Evolutionary conservation across 2,113 vertebrate species (phyloP).

Genomic region (Glaucomys volans): DNA sequence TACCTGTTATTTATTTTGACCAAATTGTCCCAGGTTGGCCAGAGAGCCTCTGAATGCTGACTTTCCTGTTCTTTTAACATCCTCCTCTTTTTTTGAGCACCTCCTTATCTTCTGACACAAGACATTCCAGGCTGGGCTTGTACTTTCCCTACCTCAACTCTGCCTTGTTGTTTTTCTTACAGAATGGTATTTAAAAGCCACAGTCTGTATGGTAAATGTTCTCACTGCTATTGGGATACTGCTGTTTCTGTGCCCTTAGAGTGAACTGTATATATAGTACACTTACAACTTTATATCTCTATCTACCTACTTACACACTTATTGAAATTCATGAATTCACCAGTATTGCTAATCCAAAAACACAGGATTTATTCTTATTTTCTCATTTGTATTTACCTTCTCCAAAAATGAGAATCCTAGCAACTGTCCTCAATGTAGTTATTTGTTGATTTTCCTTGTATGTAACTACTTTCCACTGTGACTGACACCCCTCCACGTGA

Average conservation of each 20-base stretch:
- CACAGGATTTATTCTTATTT: background rate
- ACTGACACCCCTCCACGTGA: background rate
- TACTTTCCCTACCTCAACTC: background rate
- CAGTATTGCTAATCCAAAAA: background rate
- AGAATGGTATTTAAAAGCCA: conserved; percentile 14
- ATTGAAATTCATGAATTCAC: background rate
- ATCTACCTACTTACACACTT: background rate
- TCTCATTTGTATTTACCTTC: conserved; percentile 1
- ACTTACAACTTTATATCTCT: background rate
- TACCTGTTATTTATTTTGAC: conserved; percentile 37
- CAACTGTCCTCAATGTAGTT: background rate
- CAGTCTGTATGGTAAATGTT: background rate
- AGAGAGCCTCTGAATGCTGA: background rate
- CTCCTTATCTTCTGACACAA: conserved; percentile 44
- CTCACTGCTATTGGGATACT: background rate
- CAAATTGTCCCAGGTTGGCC: background rate
- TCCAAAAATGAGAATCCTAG: background rate
- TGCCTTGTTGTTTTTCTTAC: conserved; percentile 35
- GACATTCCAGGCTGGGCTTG: background rate
- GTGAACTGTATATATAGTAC: background rate
- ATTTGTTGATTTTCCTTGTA: background rate
- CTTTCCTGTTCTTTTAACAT: conserved; percentile 21
- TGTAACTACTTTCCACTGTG: background rate
- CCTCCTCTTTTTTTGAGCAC: background rate
- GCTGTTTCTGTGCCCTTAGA: background rate